These are phyloP conservation scores for Origma solitaria DNA, from an alignment of 2,113 vertebrate species.

Conservation along the genomic window DNA sequence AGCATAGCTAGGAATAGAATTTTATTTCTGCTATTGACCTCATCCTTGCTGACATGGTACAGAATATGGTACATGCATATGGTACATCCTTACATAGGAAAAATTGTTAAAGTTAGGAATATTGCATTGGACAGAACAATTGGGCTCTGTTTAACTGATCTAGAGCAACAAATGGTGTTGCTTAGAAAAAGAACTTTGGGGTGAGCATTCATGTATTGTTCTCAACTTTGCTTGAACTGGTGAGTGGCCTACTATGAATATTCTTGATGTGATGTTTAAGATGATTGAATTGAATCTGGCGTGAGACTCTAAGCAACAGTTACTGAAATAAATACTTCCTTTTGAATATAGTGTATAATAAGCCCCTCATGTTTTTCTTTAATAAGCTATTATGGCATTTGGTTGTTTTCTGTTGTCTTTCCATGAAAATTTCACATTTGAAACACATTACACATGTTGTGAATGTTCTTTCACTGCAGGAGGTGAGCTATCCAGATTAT, in stretches of 20 bases:
- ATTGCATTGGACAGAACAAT: neutral
- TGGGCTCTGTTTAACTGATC: neutral
- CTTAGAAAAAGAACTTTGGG: neutral
- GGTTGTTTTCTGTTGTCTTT: neutral
- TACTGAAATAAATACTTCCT: neutral
- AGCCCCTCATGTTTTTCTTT: neutral
- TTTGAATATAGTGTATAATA: neutral
- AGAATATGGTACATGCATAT: neutral
- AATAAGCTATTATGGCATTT: neutral
- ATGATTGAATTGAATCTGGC: neutral
- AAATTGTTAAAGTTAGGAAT: neutral
- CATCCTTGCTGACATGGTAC: neutral
- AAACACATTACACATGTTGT: neutral
- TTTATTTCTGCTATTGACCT: neutral
- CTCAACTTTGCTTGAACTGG: neutral
- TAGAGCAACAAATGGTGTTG: neutral
- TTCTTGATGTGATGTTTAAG: neutral
- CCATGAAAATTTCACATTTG: neutral
- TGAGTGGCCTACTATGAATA: neutral
- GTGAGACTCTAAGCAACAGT: neutral
- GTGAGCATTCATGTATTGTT: neutral
- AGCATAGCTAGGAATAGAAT: neutral
- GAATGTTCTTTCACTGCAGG: neutral
- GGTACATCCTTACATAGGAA: neutral
- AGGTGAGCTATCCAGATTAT: neutral